These are phyloP conservation scores for Antigone vipio DNA, from an alignment of 2,113 vertebrate genomes.

Conservation along the genomic window DNA sequence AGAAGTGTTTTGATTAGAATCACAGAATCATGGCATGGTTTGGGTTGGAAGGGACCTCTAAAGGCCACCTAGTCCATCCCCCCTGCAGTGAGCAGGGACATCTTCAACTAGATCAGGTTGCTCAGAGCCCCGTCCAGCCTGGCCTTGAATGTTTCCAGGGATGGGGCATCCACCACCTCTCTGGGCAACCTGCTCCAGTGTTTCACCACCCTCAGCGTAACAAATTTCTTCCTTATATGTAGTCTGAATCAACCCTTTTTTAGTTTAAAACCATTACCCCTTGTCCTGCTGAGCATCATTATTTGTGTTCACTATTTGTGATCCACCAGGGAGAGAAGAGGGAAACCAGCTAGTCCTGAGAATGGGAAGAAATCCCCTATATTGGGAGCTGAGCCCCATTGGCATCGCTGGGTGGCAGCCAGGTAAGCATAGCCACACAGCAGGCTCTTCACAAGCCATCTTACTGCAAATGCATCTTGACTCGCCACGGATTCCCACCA, in stretches of 20 bases:
- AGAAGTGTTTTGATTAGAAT: neutral
- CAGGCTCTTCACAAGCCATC: neutral
- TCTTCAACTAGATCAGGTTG: accelerated
- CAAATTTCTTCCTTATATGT: neutral
- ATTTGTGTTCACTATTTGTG: neutral
- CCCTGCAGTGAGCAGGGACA: accelerated
- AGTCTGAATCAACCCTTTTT: neutral
- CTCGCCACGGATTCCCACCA: neutral
- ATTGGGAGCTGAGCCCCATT: neutral
- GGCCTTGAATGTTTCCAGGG: accelerated
- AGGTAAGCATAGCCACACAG: neutral
- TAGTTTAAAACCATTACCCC: neutral
- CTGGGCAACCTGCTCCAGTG: accelerated
- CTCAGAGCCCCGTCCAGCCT: neutral
- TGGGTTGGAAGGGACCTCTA: neutral
- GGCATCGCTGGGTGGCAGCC: neutral
- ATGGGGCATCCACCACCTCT: neutral
- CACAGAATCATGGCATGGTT: neutral
- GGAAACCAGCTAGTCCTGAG: neutral
- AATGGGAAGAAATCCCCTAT: neutral
- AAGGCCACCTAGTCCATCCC: accelerated
- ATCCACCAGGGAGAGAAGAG: neutral
- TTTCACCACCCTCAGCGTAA: accelerated
- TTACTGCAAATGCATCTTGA: neutral
- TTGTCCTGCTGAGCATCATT: neutral